A percentile compares a stretch with the other conserved stretches of the same genome.
These are phyloP conservation scores for Chaenogobius annularis DNA, from an alignment of 2,113 vertebrate species.

Conservation along the genomic window DNA sequence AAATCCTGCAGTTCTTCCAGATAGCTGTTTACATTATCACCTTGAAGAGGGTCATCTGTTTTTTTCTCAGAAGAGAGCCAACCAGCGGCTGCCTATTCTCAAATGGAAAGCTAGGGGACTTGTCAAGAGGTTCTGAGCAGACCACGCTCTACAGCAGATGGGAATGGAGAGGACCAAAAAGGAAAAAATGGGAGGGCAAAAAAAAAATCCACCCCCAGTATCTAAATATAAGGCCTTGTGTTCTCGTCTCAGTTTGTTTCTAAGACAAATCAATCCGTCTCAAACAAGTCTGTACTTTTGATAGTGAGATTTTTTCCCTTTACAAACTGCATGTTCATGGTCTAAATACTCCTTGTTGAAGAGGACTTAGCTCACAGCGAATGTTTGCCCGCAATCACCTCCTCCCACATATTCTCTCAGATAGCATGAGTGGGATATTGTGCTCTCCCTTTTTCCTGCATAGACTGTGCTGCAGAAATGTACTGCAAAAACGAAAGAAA, in stretches of 20 bases:
- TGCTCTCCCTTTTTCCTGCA: conserved; percentile 47
- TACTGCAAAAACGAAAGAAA: conserved; percentile 15
- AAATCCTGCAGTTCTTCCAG: conserved; percentile 46
- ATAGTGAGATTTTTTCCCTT: conserved; percentile 41
- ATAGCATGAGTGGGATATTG: conserved; percentile 66
- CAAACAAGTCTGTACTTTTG: conserved; percentile 15
- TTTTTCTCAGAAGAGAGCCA: conserved; percentile 49
- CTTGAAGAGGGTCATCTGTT: conserved; percentile 67
- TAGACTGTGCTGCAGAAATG: conserved; percentile 36
- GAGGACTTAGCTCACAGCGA: conserved; percentile 61
- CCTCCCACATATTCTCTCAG: conserved; percentile 67
- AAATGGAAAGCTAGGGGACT: conserved; percentile 47
- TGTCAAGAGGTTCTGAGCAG: conserved; percentile 49
- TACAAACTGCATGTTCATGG: conserved; percentile 51
- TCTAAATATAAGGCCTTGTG: neutral
- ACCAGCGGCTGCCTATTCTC: conserved; percentile 65
- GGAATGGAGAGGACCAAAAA: conserved; percentile 28
- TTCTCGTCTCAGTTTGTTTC: conserved; percentile 12
- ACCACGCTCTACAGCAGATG: conserved; percentile 30
- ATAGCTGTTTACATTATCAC: conserved; percentile 70
- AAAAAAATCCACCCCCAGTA: conserved; percentile 17
- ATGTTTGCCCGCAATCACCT: conserved; percentile 65
- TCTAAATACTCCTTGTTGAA: conserved; percentile 57
- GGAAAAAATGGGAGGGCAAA: conserved; percentile 38
- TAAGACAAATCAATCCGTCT: conserved; percentile 5